A percentile compares a stretch with the other conserved stretches of the same genome.
Conservation (phyloP, 2,888 invertebrate genomes). For the Chaetoderma sp. region DNA sequence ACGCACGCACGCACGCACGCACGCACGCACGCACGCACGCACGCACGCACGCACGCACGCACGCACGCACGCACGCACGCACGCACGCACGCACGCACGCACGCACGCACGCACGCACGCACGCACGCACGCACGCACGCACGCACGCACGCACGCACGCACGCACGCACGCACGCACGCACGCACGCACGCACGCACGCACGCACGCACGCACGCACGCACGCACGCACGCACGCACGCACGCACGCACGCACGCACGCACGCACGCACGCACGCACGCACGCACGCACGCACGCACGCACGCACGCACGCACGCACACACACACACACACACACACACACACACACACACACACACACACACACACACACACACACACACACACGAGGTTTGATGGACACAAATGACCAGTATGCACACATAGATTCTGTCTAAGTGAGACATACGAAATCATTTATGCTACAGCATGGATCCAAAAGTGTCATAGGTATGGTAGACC, state of each 20-base stretch:
- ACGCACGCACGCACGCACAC: neutral
- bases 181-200: slow-evolving; percentile 8
- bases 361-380: no score
- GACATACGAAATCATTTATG: no score
- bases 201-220: neutral
- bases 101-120: neutral
- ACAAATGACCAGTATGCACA: no score
- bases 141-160: neutral
- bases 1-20: neutral
- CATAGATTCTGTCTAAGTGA: no score
- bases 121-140: neutral
- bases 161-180: neutral
- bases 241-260: neutral
- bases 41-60: neutral
- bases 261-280: neutral
- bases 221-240: neutral
- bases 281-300: neutral
- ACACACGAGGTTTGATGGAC: no score
- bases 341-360: slow-evolving; percentile 2
- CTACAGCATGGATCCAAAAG: no score
- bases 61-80: neutral
- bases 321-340: neutral
- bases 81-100: neutral
- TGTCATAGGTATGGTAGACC: no score
- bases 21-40: neutral